Evolutionary conservation across 2,113 vertebrate species (phyloP).

Genomic region (Tapirus terrestris): DNA sequence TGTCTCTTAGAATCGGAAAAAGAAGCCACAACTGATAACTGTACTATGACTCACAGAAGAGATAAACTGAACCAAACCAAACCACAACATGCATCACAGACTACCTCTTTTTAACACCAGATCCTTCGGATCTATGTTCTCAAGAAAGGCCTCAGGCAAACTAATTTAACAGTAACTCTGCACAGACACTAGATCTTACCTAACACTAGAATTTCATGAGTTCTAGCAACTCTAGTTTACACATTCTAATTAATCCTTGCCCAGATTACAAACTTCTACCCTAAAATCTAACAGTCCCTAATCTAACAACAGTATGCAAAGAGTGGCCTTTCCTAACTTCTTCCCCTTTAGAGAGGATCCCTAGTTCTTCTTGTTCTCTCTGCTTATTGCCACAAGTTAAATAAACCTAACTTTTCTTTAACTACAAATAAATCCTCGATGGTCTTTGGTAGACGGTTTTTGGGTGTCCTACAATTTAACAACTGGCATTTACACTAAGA

Average conservation of each 20-base stretch:
- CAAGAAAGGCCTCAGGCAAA: neutral
- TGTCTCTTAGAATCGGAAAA: conserved; percentile 31
- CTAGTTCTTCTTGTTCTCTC: neutral
- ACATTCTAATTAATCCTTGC: neutral
- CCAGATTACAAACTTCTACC: neutral
- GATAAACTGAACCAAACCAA: conserved; percentile 46
- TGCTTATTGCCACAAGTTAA: neutral
- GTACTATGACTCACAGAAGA: conserved; percentile 34
- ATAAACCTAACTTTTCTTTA: neutral
- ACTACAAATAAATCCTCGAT: neutral
- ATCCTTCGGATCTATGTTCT: neutral
- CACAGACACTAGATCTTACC: neutral
- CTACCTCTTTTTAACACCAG: neutral
- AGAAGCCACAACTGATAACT: neutral
- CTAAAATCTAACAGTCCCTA: neutral
- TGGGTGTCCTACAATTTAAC: neutral
- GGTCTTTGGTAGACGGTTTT: neutral
- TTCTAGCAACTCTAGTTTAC: neutral
- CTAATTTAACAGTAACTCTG: neutral
- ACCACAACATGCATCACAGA: neutral
- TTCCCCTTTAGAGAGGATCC: neutral
- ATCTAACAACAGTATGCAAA: neutral
- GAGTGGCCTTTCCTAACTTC: neutral
- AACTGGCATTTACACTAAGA: neutral
- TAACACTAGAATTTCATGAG: neutral